These are phyloP conservation scores for Sebastes fasciatus DNA, from an alignment of 2,113 vertebrate species.

Conservation along the genomic window DNA sequence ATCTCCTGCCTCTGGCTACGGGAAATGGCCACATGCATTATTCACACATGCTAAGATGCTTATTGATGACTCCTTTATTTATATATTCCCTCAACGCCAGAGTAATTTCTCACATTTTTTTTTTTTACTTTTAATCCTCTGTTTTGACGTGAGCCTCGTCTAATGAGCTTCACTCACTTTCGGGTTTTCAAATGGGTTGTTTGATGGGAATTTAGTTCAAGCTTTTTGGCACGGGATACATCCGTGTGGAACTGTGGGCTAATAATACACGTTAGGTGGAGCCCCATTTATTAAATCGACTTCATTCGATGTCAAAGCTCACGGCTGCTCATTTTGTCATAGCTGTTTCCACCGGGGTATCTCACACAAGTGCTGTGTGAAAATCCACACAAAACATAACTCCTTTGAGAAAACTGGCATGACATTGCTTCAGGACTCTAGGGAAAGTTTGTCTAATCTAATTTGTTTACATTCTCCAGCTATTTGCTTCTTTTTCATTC, in stretches of 20 bases:
- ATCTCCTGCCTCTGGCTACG: constrained; percentile 76
- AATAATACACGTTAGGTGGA: constrained; percentile 35
- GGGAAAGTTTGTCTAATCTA: constrained; percentile 36
- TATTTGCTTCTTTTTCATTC: constrained; percentile 43
- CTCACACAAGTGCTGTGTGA: neutral
- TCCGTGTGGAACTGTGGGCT: neutral
- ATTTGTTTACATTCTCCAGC: constrained; percentile 45
- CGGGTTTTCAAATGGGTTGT: neutral
- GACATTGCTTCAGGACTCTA: constrained; percentile 21
- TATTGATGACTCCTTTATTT: constrained; percentile 81
- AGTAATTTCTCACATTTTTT: constrained; percentile 60
- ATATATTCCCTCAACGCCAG: constrained; percentile 68
- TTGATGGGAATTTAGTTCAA: constrained; percentile 11
- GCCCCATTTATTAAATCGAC: constrained; percentile 29
- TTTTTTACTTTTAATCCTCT: constrained; percentile 46
- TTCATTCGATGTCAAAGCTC: constrained; percentile 28
- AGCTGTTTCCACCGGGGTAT: constrained; percentile 23
- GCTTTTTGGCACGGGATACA: constrained; percentile 22
- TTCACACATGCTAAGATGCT: constrained; percentile 80
- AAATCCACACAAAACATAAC: constrained; percentile 24
- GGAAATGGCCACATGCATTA: constrained; percentile 82
- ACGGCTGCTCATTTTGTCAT: constrained; percentile 25
- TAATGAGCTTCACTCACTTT: constrained; percentile 37
- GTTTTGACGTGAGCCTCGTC: constrained; percentile 46
- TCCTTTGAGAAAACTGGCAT: constrained; percentile 33